These are phyloP conservation scores for Xenopus borealis DNA, from an alignment of 2,113 vertebrate genomes.

Conservation along the genomic window DNA sequence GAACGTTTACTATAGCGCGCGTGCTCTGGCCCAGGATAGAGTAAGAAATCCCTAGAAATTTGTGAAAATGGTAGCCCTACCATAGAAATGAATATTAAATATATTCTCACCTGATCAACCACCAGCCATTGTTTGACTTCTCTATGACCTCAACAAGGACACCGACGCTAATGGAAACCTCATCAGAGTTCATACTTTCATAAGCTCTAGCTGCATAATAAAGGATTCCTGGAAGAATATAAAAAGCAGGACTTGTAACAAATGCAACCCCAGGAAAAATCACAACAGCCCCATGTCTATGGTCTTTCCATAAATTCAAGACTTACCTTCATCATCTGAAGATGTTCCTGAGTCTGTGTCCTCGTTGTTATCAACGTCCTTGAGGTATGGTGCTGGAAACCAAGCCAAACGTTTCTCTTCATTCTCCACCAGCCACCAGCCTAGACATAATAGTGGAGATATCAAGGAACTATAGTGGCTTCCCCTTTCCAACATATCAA, in stretches of 20 bases:
- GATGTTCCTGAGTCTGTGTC: not conserved
- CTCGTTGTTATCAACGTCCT: constrained; percentile 47
- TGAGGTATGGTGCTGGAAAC: constrained; percentile 90
- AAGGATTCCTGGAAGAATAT: constrained; percentile 57
- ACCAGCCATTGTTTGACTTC: constrained; percentile 81
- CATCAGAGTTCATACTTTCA: constrained; percentile 64
- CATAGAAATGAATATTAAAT: too few relatives aligned
- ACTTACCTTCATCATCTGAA: constrained; percentile 25
- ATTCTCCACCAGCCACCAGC: constrained; percentile 94
- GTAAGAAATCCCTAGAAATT: too few relatives aligned
- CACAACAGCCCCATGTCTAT: too few relatives aligned
- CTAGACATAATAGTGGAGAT: constrained; percentile 54
- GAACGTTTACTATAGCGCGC: too few relatives aligned
- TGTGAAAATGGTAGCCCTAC: too few relatives aligned
- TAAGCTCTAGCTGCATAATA: constrained; percentile 71
- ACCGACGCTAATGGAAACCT: constrained; percentile 75
- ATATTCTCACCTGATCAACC: constrained; percentile 75
- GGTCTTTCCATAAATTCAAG: not conserved
- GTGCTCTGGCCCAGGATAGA: too few relatives aligned
- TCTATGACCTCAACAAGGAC: constrained; percentile 73
- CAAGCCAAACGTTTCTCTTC: constrained; percentile 75
- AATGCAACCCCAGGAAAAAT: too few relatives aligned
- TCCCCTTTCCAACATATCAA: too few relatives aligned
- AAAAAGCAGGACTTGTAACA: not conserved
- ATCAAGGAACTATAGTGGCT: too few relatives aligned